These are phyloP conservation scores for Zelleria hepariella DNA, from an alignment of 2,888 invertebrate genomes.

Conservation along the genomic window DNA sequence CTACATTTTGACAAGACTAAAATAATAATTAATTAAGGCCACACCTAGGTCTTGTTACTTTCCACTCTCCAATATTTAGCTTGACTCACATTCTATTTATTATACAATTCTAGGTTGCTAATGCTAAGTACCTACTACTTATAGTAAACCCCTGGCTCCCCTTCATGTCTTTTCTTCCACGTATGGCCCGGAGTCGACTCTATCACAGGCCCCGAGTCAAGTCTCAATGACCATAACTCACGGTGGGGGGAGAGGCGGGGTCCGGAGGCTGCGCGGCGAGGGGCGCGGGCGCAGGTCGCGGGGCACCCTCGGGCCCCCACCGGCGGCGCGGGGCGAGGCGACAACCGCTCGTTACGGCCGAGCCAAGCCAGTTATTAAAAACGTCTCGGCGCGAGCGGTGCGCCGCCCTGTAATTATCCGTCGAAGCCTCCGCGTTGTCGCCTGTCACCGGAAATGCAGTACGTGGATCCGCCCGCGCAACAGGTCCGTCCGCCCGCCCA, in stretches of 20 bases:
- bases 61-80: no score
- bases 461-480: constrained; percentile 68
- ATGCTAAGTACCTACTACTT: no score
- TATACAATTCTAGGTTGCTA: no score
- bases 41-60: no score
- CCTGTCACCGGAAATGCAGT: constrained; percentile 63
- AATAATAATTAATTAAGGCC: no score
- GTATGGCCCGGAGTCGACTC: neutral
- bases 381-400: constrained; percentile 73
- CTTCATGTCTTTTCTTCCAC: neutral
- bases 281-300: constrained; percentile 42
- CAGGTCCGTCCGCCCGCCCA: constrained; percentile 44
- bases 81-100: no score
- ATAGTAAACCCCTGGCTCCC: no score
- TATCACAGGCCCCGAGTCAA: neutral
- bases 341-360: constrained; percentile 72
- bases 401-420: constrained; percentile 71
- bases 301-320: constrained; percentile 23
- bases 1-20: neutral
- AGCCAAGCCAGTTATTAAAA: constrained; percentile 74
- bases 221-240: constrained; percentile 52
- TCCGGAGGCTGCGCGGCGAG: constrained; percentile 43
- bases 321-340: constrained; percentile 51
- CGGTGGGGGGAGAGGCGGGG: constrained; percentile 53
- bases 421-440: constrained; percentile 63